Evolutionary conservation across 2,888 invertebrate genomes (phyloP).

Genomic region (Plemyria rubiginata): DNA sequence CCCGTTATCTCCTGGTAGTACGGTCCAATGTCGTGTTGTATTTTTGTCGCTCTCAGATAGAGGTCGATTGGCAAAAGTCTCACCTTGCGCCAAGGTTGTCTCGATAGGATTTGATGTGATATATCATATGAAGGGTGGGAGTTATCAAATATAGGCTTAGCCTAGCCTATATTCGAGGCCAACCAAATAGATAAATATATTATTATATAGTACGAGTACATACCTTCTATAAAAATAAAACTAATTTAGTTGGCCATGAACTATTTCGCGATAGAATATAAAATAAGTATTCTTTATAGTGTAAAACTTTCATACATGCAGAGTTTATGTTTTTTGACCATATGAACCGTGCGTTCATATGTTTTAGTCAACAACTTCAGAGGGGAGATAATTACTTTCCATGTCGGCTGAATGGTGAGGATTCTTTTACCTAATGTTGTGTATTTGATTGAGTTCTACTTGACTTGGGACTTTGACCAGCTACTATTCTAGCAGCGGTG

Average conservation of each 20-base stretch:
- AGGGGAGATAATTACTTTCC: slow-evolving; percentile 10
- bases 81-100: slow-evolving; percentile 42
- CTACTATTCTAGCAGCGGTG: no score
- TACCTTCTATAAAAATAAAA: neutral
- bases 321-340: neutral
- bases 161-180: neutral
- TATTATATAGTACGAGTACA: no score
- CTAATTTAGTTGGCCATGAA: slow-evolving; percentile 19
- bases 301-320: neutral
- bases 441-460: no score
- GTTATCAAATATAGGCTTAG: slow-evolving; percentile 11
- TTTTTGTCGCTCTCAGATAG: slow-evolving; percentile 34
- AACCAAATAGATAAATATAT: no score
- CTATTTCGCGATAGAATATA: neutral
- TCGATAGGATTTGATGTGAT: slow-evolving; percentile 29
- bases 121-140: slow-evolving; percentile 1
- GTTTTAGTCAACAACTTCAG: neutral
- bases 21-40: slow-evolving; percentile 16
- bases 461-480: no score
- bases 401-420: slow-evolving; percentile 13
- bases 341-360: slow-evolving; percentile 9
- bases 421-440: no score
- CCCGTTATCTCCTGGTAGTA: slow-evolving; percentile 19
- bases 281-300: neutral
- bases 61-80: slow-evolving; percentile 42